Evolutionary conservation across 2,113 vertebrate species (phyloP).

Genomic region (Hydrolagus affinis): DNA sequence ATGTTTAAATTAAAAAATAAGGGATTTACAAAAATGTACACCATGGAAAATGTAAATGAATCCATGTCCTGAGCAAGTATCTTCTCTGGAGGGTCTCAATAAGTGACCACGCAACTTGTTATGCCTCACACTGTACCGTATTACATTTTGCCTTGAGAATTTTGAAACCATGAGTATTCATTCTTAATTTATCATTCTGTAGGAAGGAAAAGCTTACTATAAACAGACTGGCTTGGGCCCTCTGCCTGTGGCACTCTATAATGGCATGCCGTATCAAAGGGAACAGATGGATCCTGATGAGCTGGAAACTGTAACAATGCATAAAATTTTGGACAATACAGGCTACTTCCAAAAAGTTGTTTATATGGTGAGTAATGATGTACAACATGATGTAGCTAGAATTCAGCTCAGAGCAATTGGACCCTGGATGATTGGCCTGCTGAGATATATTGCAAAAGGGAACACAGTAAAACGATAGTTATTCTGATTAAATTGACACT

Average conservation of each 20-base stretch:
- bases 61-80: too few species aligned
- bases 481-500: background rate
- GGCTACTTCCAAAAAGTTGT: conserved; percentile 82
- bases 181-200: conserved; percentile 35
- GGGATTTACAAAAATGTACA: background rate
- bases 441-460: background rate
- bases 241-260: conserved; percentile 83
- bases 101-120: too few species aligned
- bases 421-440: background rate
- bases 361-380: conserved; percentile 72
- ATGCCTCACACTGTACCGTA: too few species aligned
- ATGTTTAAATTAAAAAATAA: background rate
- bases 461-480: background rate
- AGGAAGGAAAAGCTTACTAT: conserved; percentile 81
- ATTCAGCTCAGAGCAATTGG: background rate
- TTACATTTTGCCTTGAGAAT: too few species aligned
- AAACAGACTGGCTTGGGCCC: conserved; percentile 83
- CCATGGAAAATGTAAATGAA: too few species aligned
- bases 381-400: conserved; percentile 15
- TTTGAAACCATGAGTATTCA: too few species aligned
- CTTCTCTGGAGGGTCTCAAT: too few species aligned
- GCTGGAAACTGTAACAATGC: conserved; percentile 88
- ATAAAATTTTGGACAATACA: conserved; percentile 93
- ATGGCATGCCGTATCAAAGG: conserved; percentile 81
- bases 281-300: conserved; percentile 93